Conservation (phyloP, 2,113 vertebrate species). For the Percina caprodes region DNA sequence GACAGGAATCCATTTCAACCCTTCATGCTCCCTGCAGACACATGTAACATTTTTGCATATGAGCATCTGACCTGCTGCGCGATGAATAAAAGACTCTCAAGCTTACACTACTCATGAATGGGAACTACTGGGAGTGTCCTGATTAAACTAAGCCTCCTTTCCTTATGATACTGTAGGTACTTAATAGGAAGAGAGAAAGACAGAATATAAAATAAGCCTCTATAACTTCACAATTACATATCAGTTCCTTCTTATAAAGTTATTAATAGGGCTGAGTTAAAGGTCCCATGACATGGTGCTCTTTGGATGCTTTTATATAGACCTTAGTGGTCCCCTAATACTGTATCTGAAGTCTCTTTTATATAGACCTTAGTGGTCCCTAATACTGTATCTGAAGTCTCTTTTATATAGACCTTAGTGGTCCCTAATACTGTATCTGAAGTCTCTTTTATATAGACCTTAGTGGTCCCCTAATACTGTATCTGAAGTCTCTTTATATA, state of each 20-base stretch:
- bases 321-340: too few species aligned
- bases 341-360: too few species aligned
- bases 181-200: neutral
- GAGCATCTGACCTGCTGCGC: neutral
- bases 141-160: neutral
- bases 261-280: neutral
- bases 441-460: too few species aligned
- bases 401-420: too few species aligned
- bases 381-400: too few species aligned
- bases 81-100: neutral
- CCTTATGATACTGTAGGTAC: neutral
- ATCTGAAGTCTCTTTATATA: too few species aligned
- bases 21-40: neutral
- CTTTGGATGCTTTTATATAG: too few species aligned
- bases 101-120: neutral
- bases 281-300: too few species aligned
- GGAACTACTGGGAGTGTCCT: neutral
- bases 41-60: neutral
- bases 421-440: too few species aligned
- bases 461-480: too few species aligned
- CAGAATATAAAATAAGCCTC: neutral
- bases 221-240: neutral
- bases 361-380: too few species aligned
- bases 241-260: neutral
- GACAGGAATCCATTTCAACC: too few species aligned